Conservation (phyloP, 2,888 invertebrate species). For the Phoronis australis region DNA sequence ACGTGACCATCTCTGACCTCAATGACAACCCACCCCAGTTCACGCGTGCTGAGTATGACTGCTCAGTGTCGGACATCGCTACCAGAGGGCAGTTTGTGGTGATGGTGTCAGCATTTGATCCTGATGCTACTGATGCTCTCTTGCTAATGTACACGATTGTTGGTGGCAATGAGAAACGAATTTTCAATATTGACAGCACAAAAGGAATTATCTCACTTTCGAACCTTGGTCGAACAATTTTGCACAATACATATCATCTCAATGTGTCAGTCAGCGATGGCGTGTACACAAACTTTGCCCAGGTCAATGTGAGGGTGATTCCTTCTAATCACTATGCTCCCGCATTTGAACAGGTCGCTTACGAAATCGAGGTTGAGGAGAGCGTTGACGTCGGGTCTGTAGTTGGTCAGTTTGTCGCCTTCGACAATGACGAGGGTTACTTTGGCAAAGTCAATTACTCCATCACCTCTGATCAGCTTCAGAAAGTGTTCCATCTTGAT, state of each 20-base stretch:
- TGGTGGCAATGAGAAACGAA: slow-evolving; percentile 65
- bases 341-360: slow-evolving; percentile 68
- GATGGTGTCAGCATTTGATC: slow-evolving; percentile 81
- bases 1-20: slow-evolving; percentile 78
- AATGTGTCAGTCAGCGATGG: slow-evolving; percentile 95
- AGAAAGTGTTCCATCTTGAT: slow-evolving; percentile 52
- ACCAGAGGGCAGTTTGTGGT: slow-evolving; percentile 81
- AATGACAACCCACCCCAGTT: slow-evolving; percentile 78
- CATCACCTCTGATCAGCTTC: slow-evolving; percentile 46
- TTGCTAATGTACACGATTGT: slow-evolving; percentile 76
- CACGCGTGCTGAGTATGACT: slow-evolving; percentile 61
- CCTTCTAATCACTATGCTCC: slow-evolving; percentile 71
- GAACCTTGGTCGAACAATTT: slow-evolving; percentile 69
- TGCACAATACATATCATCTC: slow-evolving; percentile 64
- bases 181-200: slow-evolving; percentile 43
- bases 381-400: slow-evolving; percentile 72
- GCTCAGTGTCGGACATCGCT: slow-evolving; percentile 74
- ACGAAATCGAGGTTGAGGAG: slow-evolving; percentile 74
- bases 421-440: slow-evolving; percentile 71
- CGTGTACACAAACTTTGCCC: slow-evolving; percentile 82
- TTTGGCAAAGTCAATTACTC: slow-evolving; percentile 62
- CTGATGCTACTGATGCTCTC: slow-evolving; percentile 72
- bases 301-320: slow-evolving; percentile 42
- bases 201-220: slow-evolving; percentile 64
- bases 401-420: slow-evolving; percentile 73